These are phyloP conservation scores for Scelioninae gen. 1 DNA, from an alignment of 2,888 invertebrate species.

Conservation along the genomic window DNA sequence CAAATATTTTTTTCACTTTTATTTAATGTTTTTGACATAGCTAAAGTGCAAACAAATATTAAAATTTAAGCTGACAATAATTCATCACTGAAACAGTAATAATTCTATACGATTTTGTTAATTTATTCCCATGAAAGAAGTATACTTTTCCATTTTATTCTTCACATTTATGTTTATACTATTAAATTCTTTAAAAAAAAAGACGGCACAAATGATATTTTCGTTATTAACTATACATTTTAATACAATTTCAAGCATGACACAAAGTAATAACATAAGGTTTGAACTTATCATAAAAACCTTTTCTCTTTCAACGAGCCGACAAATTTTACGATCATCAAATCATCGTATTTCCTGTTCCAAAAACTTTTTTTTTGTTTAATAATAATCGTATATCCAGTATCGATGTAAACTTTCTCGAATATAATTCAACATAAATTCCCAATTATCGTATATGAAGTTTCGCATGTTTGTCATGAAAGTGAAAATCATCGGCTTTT, in stretches of 20 bases:
- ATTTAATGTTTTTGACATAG: too few species aligned
- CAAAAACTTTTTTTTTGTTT: conserved; percentile 2
- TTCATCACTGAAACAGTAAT: conserved; percentile 1
- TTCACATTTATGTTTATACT: too few species aligned
- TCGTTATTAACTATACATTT: neutral
- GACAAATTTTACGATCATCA: conserved; percentile 20
- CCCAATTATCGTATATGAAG: conserved; percentile 10
- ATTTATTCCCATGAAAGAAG: too few species aligned
- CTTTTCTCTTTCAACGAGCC: conserved; percentile 20
- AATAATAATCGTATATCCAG: neutral
- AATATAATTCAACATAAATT: conserved; percentile 21
- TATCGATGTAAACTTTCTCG: conserved; percentile 32
- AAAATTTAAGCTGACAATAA: neutral
- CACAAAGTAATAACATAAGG: neutral
- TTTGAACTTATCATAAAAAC: conserved; percentile 23
- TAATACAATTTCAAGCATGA: neutral
- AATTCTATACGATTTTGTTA: neutral
- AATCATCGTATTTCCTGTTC: conserved; percentile 8
- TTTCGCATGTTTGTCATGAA: conserved; percentile 37
- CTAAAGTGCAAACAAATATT: too few species aligned
- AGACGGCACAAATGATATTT: neutral
- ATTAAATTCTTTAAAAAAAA: too few species aligned
- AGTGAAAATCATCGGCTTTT: conserved; percentile 46
- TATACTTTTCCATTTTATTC: too few species aligned
- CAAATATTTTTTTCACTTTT: too few species aligned